Evolutionary conservation across 1,140 invertebrate species (phyloP), one percentile per base, ranked within the genome.

Genomic region (Argopecten irradians): DNA sequence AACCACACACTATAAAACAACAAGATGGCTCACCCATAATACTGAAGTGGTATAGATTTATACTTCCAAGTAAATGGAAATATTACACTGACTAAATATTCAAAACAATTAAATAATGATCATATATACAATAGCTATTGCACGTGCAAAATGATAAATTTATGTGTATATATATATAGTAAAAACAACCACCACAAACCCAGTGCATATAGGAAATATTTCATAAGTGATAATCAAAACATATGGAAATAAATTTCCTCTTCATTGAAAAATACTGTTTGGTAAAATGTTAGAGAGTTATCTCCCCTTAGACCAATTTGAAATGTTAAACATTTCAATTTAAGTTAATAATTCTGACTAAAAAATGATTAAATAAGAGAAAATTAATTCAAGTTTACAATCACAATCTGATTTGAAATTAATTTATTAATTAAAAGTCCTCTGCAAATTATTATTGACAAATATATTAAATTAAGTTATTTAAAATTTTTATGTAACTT

Each of bases 181-280:
- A 71, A 71, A n/a, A n/a, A 71, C 55, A 71, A 71, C 22, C 55
- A 71, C 55, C 55, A 71, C 55, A 71, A 71, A 71, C 55, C 55
- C 55, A 71, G 55, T 71, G 55, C 55, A 71, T 28, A 71, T 28
- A 28, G 43, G 22, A 19, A 55, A 46, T 14, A 46, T 46, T 19
- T 8, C 9, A 46, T 28, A 71, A 8, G 28, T 71, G n/a, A 8
- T 28, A 71, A 71, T 71, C n/a, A n/a, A n/a, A n/a, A n/a, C n/a
- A 28, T 5, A 8, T 16, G 55, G 14, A 71, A 16, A 71, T 71
- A 71, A 8, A 71, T 46, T 46, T 46, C 9, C 13, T 11, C 43
- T 46, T 46, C 9, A 16, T 46, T 5, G n/a, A 28, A 71, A n/a
- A 71, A 71, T 71, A 71, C 55, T 71, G 55, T 71, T 71, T 71